Percentiles rank a stretch among this genome's conserved stretches.
Evolutionary conservation across 2,113 vertebrate genomes (phyloP).

Genomic region (Rhagologus leucostigma): DNA sequence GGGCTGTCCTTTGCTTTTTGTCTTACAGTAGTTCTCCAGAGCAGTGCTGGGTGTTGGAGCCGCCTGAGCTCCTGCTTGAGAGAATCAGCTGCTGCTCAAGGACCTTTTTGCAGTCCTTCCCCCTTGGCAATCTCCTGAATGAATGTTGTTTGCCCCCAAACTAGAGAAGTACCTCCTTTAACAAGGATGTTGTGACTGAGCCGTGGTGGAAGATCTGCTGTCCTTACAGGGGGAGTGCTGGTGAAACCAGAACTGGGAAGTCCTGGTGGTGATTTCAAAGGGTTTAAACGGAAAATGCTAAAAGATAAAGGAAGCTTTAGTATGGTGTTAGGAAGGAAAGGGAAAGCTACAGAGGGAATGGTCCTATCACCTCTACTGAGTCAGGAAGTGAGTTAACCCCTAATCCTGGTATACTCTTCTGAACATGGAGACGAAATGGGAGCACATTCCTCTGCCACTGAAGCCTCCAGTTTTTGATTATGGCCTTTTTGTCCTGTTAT

Average conservation of each 20-base stretch:
- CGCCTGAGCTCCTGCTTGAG: neutral
- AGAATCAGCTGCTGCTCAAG: neutral
- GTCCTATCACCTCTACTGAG: neutral
- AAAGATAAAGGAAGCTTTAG: neutral
- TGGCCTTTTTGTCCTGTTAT: neutral
- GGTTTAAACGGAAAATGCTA: too few relatives aligned
- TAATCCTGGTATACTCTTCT: neutral
- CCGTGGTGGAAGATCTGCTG: neutral
- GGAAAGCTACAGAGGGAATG: neutral
- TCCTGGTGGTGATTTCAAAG: too few relatives aligned
- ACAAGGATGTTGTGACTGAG: neutral
- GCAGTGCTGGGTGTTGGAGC: neutral
- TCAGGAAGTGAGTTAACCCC: neutral
- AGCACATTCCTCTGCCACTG: neutral
- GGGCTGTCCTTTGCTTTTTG: neutral
- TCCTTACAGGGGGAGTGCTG: rapidly evolving
- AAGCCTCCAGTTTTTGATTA: neutral
- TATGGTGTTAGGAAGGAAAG: neutral
- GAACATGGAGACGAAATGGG: rapidly evolving
- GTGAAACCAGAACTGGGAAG: neutral
- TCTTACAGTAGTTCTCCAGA: neutral
- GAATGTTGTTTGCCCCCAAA: neutral
- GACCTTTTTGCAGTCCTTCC: neutral
- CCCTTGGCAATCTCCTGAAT: neutral
- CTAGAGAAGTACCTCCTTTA: neutral